Percentiles rank a stretch among this genome's conserved stretches.
These are phyloP conservation scores for Passer montanus DNA, from an alignment of 2,113 vertebrate genomes.

Conservation along the genomic window DNA sequence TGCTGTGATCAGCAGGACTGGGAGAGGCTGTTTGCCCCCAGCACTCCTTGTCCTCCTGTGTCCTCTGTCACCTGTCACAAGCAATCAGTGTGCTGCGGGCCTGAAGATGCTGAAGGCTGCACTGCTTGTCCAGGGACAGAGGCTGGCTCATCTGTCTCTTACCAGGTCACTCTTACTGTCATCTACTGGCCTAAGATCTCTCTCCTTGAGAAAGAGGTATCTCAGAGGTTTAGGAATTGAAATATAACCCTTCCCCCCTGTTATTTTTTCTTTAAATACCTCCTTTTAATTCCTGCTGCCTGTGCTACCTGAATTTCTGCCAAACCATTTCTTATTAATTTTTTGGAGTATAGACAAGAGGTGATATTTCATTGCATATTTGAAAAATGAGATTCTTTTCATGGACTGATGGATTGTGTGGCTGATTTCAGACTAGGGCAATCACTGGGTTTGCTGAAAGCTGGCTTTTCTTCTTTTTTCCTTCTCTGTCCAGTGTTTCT, in stretches of 20 bases:
- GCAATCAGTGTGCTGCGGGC: not conserved
- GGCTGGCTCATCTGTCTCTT: not conserved
- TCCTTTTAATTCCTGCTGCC: not conserved
- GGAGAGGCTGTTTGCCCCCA: not conserved
- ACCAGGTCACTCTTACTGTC: not conserved
- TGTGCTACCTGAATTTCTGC: not conserved
- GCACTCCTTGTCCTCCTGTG: constrained; percentile 10
- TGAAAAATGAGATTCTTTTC: not conserved
- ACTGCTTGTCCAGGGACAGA: not conserved
- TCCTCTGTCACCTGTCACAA: constrained; percentile 54
- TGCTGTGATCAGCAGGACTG: constrained; percentile 6
- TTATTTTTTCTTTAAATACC: not conserved
- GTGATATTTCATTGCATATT: not conserved
- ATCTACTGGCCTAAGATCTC: not conserved
- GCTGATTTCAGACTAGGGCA: not conserved
- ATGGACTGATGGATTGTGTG: not conserved
- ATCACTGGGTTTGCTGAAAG: not conserved
- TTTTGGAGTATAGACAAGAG: not conserved
- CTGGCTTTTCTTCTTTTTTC: too few relatives aligned
- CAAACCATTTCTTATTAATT: not conserved
- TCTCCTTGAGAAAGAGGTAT: not conserved
- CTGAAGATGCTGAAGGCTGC: not conserved
- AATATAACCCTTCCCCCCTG: not conserved
- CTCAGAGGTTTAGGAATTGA: not conserved
- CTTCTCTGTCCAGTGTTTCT: not conserved